Evolutionary conservation across 2,888 invertebrate species (phyloP).

Genomic region (Schizaphis graminum): DNA sequence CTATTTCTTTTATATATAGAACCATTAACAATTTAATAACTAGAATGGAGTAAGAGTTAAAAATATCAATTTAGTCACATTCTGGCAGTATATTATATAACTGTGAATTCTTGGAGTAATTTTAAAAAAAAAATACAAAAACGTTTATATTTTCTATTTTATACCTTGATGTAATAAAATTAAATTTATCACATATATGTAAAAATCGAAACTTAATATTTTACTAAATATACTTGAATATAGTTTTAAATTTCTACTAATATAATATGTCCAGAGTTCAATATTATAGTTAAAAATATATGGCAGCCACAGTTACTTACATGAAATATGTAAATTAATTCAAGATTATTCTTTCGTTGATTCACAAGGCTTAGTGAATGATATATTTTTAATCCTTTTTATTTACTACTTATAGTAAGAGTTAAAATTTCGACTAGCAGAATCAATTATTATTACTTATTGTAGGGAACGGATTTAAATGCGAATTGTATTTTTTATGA

Average conservation of each 20-base stretch:
- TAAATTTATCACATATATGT: background rate
- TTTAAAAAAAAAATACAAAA: background rate
- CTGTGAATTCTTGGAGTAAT: background rate
- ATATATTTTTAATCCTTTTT: background rate
- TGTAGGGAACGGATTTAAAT: too few relatives aligned
- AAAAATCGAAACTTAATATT: background rate
- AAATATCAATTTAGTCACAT: conserved; percentile 11
- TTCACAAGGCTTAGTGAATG: background rate
- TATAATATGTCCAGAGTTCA: background rate
- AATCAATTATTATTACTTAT: background rate
- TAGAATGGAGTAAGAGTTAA: conserved; percentile 6
- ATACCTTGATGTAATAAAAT: background rate
- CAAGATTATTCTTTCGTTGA: background rate
- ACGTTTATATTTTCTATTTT: background rate
- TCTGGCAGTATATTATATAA: background rate
- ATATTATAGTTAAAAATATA: background rate
- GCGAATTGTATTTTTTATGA: too few relatives aligned
- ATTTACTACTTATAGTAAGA: background rate
- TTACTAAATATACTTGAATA: background rate
- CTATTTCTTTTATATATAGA: conserved; percentile 8
- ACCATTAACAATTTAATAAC: conserved; percentile 42
- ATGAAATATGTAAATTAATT: background rate
- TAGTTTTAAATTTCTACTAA: background rate
- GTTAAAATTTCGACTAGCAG: too few relatives aligned
- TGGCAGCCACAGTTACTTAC: background rate